phyloP scores from a whole-genome alignment of 2,888 invertebrate genomes.

The Mesorhabditis sp. region DNA sequence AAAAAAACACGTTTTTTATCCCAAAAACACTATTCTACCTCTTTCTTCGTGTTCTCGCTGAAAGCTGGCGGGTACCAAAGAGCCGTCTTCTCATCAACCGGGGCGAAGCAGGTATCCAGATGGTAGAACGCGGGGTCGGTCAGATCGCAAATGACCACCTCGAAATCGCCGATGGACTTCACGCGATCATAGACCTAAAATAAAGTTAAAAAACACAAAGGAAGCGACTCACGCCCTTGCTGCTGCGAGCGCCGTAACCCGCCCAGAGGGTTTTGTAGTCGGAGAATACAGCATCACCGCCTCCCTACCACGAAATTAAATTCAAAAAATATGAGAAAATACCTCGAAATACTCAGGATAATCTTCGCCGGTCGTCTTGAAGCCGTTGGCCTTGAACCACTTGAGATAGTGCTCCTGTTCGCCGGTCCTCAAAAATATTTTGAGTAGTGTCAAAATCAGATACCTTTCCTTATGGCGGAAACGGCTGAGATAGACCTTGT shows the following conservation, averaged over 20 bases:
- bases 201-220: not conserved
- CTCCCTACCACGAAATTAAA: slow-evolving; percentile 38
- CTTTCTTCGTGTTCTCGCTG: slow-evolving; percentile 39
- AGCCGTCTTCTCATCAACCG: slow-evolving; percentile 47
- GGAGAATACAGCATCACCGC: slow-evolving; percentile 57
- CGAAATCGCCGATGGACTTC: slow-evolving; percentile 43
- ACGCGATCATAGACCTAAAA: slow-evolving; percentile 48
- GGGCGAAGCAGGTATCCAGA: slow-evolving; percentile 57
- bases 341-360: slow-evolving; percentile 34
- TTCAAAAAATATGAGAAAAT: not conserved
- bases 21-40: slow-evolving; percentile 22
- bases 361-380: slow-evolving; percentile 44
- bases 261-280: slow-evolving; percentile 52
- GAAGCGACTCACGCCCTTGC: slow-evolving; percentile 31
- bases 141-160: slow-evolving; percentile 50
- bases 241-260: slow-evolving; percentile 51
- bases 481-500: slow-evolving; percentile 54
- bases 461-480: slow-evolving; percentile 55
- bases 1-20: not conserved
- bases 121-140: slow-evolving; percentile 53
- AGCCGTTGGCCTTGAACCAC: slow-evolving; percentile 53
- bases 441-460: not conserved
- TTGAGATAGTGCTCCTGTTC: slow-evolving; percentile 52
- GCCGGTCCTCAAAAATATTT: slow-evolving; percentile 31
- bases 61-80: slow-evolving; percentile 55